Conservation (phyloP, 2,113 vertebrate genomes). For the Rhineura floridana region DNA sequence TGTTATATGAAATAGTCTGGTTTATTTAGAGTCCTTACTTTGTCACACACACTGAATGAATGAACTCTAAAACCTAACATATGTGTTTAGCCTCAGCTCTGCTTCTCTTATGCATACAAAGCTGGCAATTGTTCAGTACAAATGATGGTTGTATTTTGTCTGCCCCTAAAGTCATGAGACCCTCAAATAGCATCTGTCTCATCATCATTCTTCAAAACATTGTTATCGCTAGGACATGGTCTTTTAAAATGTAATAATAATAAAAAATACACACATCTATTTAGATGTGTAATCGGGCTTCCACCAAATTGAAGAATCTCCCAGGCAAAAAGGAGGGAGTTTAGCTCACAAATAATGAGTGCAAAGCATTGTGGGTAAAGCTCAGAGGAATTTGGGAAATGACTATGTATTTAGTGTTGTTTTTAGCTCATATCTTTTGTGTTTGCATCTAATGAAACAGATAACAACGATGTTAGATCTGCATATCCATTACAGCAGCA, state of each 20-base stretch:
- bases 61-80: not conserved
- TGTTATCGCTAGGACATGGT: not conserved
- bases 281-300: not conserved
- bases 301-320: slow-evolving; percentile 5
- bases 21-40: not conserved
- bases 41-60: not conserved
- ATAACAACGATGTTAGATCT: slow-evolving; percentile 66
- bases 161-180: not conserved
- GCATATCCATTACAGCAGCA: slow-evolving; percentile 50
- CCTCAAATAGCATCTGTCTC: not conserved
- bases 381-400: slow-evolving; percentile 55
- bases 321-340: not conserved
- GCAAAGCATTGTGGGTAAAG: slow-evolving; percentile 47
- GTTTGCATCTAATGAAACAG: slow-evolving; percentile 63
- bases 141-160: slow-evolving; percentile 28
- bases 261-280: not conserved
- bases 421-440: slow-evolving; percentile 56
- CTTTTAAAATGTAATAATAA: too few species aligned
- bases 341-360: slow-evolving; percentile 43
- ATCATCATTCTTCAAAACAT: not conserved
- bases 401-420: slow-evolving; percentile 45
- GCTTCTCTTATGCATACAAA: slow-evolving; percentile 3
- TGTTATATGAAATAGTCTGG: not conserved
- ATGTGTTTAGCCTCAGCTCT: not conserved
- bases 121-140: slow-evolving; percentile 13